Evolutionary conservation across 2,113 vertebrate genomes (phyloP), one percentile per base, ranked within the genome.

Genomic region (Anolis sagrei): DNA sequence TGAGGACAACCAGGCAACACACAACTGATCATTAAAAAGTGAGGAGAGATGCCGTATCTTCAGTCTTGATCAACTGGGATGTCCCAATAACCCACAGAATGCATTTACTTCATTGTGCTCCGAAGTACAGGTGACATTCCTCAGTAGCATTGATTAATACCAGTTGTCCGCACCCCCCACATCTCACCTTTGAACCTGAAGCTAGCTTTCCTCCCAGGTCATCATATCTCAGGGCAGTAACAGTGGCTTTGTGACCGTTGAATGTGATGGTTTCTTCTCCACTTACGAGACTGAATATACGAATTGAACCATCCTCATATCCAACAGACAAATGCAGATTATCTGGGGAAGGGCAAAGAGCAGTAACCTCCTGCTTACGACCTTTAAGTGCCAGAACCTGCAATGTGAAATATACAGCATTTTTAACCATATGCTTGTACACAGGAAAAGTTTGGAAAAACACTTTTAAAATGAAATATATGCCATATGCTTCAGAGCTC

Each of bases 311-410:
- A 68, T 99, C 98, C 86, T 98, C 98, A 66, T 99, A 99, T 0
- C 99, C 99, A 87, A 99, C 97, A 3, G 98, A 98, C 72, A 99
- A 90, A 74, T 99, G 97, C 58, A 97, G 82, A 7, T 97, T 98
- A 19, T 99, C 98, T 1, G 98, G 98, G 29, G 98, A 98, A 0
- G 98, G 95, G 82, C 98, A 97, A 68, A 99, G 93, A 90, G 94
- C 97, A 44, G 97, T 99, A 70, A 98, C 99, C 92, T 99, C 97
- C 7, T 98, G 97, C 91, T 98, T 99, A 90, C 95, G 95, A 2
- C 99, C 98, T 84, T 97, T 95, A 64, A 99, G 97, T 89, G 99
- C 98, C 90, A 98, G 94, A 82, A 99, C 96, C 99, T 99, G 90
- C 14, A 91, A 66, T 27, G 16, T 6, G 11, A 73, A 74, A 74